Conservation (phyloP, 1,140 invertebrate species). For the Drosophila setifemur region DNA sequence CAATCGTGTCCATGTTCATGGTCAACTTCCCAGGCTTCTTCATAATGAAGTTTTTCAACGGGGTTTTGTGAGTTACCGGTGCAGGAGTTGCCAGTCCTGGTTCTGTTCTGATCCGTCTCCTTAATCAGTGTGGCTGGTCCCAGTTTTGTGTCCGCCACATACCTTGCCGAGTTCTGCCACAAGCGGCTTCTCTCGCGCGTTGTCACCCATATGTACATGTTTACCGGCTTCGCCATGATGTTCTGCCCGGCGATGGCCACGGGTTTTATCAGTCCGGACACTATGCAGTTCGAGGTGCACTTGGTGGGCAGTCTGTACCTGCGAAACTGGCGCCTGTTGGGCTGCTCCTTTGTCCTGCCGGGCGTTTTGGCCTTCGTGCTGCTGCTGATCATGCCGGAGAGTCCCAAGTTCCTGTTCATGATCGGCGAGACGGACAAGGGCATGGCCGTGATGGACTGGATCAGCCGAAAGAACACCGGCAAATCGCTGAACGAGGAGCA, state of each 20-base stretch:
- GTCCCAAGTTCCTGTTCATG: slow-evolving; percentile 58
- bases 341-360: slow-evolving; percentile 42
- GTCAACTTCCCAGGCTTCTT: slow-evolving; percentile 43
- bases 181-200: slow-evolving; percentile 40
- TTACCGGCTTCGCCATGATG: slow-evolving; percentile 59
- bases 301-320: slow-evolving; percentile 11
- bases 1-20: slow-evolving; percentile 56
- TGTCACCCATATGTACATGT: slow-evolving; percentile 63
- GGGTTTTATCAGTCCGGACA: slow-evolving; percentile 4
- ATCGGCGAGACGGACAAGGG: slow-evolving; percentile 39
- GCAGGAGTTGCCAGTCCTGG: not conserved
- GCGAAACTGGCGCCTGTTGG: slow-evolving; percentile 48
- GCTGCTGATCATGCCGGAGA: slow-evolving; percentile 52
- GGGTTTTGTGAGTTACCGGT: slow-evolving; percentile 69
- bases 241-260: slow-evolving; percentile 39
- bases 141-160: slow-evolving; percentile 57
- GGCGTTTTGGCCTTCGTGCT: slow-evolving; percentile 49
- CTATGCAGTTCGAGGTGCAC: slow-evolving; percentile 43
- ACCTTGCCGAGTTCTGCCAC: slow-evolving; percentile 59
- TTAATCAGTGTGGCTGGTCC: slow-evolving; percentile 52
- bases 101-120: not conserved
- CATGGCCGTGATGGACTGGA: slow-evolving; percentile 45
- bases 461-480: slow-evolving; percentile 48
- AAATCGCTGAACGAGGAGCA: slow-evolving; percentile 34
- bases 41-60: slow-evolving; percentile 52